phyloP scores from a whole-genome alignment of 2,797 vertebrate genomes.

The Hemitrygon akajei region DNA sequence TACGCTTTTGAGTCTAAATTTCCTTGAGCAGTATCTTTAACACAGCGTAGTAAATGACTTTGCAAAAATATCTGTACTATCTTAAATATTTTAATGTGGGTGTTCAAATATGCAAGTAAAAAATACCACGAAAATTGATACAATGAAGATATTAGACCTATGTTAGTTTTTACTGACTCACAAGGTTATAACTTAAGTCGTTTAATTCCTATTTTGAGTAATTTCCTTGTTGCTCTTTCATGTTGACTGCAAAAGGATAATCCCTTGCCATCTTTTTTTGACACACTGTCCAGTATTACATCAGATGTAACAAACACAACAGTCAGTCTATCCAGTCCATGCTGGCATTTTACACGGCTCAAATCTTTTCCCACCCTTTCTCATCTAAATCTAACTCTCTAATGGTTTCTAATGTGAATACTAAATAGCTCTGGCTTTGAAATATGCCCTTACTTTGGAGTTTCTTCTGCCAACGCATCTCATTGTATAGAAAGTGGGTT shows the following conservation, averaged over 20 bases:
- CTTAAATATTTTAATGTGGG: background rate
- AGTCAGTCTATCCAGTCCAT: too few relatives aligned
- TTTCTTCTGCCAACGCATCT: slow-evolving; percentile 99
- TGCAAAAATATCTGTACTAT: background rate
- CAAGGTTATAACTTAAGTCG: background rate
- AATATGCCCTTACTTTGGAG: slow-evolving; percentile 72
- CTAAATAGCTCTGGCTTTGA: background rate
- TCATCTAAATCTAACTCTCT: too few relatives aligned
- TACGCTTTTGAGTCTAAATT: background rate
- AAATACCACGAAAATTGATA: background rate
- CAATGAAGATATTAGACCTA: background rate
- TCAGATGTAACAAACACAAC: background rate
- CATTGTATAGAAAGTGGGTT: slow-evolving; percentile 87
- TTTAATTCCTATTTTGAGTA: background rate
- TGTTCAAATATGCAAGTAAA: background rate
- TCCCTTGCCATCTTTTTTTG: too few relatives aligned
- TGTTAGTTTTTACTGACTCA: background rate
- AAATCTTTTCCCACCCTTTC: too few relatives aligned
- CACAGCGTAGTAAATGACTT: background rate
- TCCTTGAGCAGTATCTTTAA: background rate
- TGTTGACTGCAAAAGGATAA: background rate
- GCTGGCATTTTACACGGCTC: too few relatives aligned
- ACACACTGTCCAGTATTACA: background rate
- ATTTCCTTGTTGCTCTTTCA: background rate
- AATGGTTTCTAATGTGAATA: too few relatives aligned